These are phyloP conservation scores for Holcopasites calliopsidis DNA, from an alignment of 1,140 invertebrate genomes.

Conservation along the genomic window DNA sequence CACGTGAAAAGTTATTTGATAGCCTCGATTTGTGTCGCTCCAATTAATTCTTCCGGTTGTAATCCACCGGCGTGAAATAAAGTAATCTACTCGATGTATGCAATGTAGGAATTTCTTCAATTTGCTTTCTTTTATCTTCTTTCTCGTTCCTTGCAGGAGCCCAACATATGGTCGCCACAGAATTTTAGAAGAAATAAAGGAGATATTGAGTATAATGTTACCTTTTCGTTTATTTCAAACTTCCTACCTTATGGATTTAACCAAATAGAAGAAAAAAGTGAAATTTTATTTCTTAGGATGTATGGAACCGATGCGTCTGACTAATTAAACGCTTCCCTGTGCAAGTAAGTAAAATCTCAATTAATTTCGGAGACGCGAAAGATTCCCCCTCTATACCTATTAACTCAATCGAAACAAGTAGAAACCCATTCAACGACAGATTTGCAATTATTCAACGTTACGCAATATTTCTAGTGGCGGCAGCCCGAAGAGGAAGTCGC, in stretches of 20 bases:
- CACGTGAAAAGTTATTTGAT: not conserved
- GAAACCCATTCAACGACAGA: slow-evolving; percentile 7
- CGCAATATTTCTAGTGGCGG: not conserved
- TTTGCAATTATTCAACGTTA: not conserved
- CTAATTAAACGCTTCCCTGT: no score
- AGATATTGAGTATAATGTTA: slow-evolving; percentile 64
- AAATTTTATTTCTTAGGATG: no score
- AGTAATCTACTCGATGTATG: not conserved
- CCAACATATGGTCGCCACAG: slow-evolving; percentile 67
- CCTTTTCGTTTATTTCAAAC: slow-evolving; percentile 28
- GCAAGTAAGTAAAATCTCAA: not conserved
- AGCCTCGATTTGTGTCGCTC: not conserved
- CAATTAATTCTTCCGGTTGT: not conserved
- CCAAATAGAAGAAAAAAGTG: no score
- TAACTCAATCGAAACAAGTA: not conserved
- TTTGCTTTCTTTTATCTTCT: slow-evolving; percentile 15
- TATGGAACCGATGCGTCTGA: no score
- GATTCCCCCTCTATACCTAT: not conserved
- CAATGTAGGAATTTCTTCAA: not conserved
- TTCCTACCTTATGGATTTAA: no score
- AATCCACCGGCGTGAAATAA: not conserved
- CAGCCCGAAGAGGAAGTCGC: not conserved
- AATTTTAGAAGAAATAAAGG: slow-evolving; percentile 69
- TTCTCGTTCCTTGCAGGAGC: slow-evolving; percentile 35
- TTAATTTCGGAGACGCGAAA: not conserved